Evolutionary conservation across 1,140 invertebrate species (phyloP), one percentile per base, ranked within the genome.

Genomic region (Papilio polyxenes): DNA sequence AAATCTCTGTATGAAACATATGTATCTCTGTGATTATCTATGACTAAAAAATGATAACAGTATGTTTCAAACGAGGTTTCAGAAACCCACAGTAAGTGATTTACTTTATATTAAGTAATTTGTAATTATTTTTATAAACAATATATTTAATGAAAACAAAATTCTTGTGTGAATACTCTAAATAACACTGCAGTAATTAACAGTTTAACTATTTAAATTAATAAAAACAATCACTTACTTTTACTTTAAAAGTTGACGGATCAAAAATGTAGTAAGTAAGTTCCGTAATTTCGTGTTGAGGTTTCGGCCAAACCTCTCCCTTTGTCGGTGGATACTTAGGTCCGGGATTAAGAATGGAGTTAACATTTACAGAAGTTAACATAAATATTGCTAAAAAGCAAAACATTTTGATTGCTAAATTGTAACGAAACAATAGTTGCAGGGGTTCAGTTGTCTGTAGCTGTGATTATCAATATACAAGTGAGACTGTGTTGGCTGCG

Each of bases 221-320:
- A 65, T 62, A 81, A 44, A 51, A 56, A 56, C 56, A 65, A 74
- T 82, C 56, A 82, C 85, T 91, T 91, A 95, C 95, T 86, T 90
- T 84, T 81, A 95, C 90, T 80, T 91, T 86, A 86, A 95, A 95
- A 56, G 86, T 72, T 17, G 86, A 85, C 1, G 93, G 92, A 53
- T 89, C 83, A 20, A 95, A 87, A 78, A 87, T 85, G 81, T 90
- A 94, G 86, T 87, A 94, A 7, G 84, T 87, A 8, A 87, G 62
- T 20, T 87, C 65, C 56, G 90, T 92, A 15, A 75, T 83, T 88
- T 95, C 91, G 31, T 88, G 75, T 84, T 94, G 92, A 0, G 95
- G 95, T 88, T 95, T 94, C 0, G 95, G 95, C 95, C 95, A 96
- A n/a, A 95, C 90, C 83, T 92, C 92, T 13, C 95, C 95, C 85